Percentiles rank a stretch among this genome's conserved stretches.
Conservation (phyloP, 35 echinoderm and acorn worm genomes). For the Heliocidaris tuberculata region DNA sequence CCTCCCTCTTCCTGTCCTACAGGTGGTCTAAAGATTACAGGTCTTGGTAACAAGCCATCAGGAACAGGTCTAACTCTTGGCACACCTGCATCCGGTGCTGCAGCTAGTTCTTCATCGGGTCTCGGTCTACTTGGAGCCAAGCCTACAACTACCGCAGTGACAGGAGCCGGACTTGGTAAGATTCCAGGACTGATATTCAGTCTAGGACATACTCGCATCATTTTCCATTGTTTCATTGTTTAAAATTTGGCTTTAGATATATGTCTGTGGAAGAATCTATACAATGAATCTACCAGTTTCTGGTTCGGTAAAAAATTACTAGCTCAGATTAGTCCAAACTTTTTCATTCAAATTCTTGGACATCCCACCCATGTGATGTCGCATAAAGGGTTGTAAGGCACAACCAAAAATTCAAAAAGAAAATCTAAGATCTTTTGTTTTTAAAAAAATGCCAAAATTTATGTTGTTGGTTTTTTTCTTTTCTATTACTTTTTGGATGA, state of each 20-base stretch:
- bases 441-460: too few relatives aligned
- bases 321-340: too few relatives aligned
- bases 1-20: not conserved
- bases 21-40: not conserved
- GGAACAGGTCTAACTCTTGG: conserved; percentile 17
- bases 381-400: too few relatives aligned
- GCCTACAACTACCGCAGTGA: not conserved
- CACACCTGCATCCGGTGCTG: conserved; percentile 19
- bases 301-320: too few relatives aligned
- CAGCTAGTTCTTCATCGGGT: not conserved
- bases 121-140: conserved; percentile 45
- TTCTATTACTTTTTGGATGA: too few relatives aligned
- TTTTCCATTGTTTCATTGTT: not conserved
- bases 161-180: not conserved
- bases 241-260: not conserved
- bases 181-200: not conserved
- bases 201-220: not conserved
- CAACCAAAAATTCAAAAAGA: too few relatives aligned
- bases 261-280: not conserved
- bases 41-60: conserved; percentile 36
- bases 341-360: too few relatives aligned
- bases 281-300: not conserved
- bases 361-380: too few relatives aligned
- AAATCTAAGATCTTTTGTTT: too few relatives aligned
- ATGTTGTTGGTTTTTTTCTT: too few relatives aligned